Percentiles rank a stretch among this genome's conserved stretches.
phyloP scores from a whole-genome alignment of 2,888 invertebrate genomes.

The Scaptomyza parva region DNA sequence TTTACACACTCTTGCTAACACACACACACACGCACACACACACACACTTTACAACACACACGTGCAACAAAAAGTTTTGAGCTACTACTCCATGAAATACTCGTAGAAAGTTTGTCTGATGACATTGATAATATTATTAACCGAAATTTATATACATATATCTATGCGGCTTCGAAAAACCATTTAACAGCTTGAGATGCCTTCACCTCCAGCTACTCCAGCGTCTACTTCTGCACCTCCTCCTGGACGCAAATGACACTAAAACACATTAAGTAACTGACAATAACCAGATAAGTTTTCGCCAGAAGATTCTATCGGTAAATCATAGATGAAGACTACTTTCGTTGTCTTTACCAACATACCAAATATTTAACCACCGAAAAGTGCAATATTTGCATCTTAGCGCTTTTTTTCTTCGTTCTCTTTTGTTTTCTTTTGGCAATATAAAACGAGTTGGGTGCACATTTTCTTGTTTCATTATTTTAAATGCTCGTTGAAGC shows the following conservation, averaged over 20 bases:
- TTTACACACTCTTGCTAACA: conserved; percentile 35
- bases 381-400: conserved; percentile 8
- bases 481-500: conserved; percentile 50
- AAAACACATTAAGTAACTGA: neutral
- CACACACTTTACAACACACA: conserved; percentile 24
- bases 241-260: neutral
- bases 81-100: conserved; percentile 21
- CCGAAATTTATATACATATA: conserved; percentile 26
- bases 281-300: neutral
- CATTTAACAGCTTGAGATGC: conserved; percentile 22
- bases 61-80: conserved; percentile 39
- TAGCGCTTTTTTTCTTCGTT: conserved; percentile 3
- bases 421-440: neutral
- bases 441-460: conserved; percentile 20
- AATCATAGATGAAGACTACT: neutral
- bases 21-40: conserved; percentile 8
- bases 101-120: conserved; percentile 47
- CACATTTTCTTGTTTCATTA: conserved; percentile 36
- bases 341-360: no score
- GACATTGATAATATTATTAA: conserved; percentile 68
- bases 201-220: neutral
- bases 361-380: conserved; percentile 2
- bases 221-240: no score
- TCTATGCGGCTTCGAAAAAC: conserved; percentile 22
- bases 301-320: conserved; percentile 2